phyloP scores from a whole-genome alignment of 2,113 vertebrate genomes.

The Dromas ardeola region DNA sequence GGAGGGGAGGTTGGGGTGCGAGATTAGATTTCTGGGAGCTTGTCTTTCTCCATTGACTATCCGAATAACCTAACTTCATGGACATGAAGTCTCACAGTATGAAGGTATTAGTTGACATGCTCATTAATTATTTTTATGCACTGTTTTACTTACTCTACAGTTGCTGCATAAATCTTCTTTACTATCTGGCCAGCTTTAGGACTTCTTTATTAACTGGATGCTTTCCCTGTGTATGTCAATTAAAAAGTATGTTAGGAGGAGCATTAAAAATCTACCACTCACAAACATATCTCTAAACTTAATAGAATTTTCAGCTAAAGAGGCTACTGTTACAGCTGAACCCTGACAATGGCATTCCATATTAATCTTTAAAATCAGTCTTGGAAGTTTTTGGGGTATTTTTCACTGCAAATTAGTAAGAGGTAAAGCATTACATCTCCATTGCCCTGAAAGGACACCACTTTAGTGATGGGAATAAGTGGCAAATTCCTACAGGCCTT shows the following conservation, averaged over 20 bases:
- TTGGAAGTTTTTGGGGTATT: not conserved
- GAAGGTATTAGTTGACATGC: not conserved
- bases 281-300: not conserved
- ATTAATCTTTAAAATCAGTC: not conserved
- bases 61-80: not conserved
- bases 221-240: not conserved
- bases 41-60: not conserved
- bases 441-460: not conserved
- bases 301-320: not conserved
- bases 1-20: not conserved
- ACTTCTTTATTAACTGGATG: not conserved
- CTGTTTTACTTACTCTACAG: not conserved
- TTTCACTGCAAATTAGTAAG: not conserved
- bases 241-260: not conserved
- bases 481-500: not conserved
- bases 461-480: not conserved
- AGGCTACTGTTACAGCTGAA: not conserved
- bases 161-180: not conserved
- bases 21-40: not conserved
- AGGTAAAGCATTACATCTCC: not conserved
- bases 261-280: not conserved
- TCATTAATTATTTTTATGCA: not conserved
- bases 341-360: not conserved
- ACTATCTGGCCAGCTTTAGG: not conserved
- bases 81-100: not conserved